These are phyloP conservation scores for Drosophila paranaensis DNA, from an alignment of 2,888 invertebrate species.

Conservation along the genomic window DNA sequence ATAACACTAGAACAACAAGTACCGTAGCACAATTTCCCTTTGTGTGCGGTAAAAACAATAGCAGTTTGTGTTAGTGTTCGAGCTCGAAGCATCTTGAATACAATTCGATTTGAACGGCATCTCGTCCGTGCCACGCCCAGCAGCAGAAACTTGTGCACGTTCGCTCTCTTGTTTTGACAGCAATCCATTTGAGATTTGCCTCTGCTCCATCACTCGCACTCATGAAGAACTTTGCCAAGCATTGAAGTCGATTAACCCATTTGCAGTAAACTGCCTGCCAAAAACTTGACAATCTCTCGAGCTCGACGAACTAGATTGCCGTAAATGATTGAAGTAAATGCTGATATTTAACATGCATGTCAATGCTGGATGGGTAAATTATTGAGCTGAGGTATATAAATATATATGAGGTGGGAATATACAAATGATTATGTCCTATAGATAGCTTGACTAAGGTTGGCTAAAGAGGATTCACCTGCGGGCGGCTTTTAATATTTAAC, in stretches of 20 bases:
- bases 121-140: neutral
- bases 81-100: slow-evolving; percentile 30
- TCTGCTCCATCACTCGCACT: neutral
- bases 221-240: slow-evolving; percentile 9
- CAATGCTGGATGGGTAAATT: neutral
- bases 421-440: neutral
- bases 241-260: slow-evolving; percentile 28
- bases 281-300: slow-evolving; percentile 18
- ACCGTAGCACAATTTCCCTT: slow-evolving; percentile 39
- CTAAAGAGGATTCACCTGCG: neutral
- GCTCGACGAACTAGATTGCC: neutral
- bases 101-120: slow-evolving; percentile 46
- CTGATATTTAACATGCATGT: slow-evolving; percentile 10
- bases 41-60: slow-evolving; percentile 39
- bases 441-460: neutral
- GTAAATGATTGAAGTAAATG: neutral
- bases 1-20: slow-evolving; percentile 52
- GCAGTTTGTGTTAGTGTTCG: slow-evolving; percentile 17
- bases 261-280: slow-evolving; percentile 1
- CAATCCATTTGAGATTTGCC: slow-evolving; percentile 53
- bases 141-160: slow-evolving; percentile 38
- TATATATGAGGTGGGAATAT: neutral
- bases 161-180: slow-evolving; percentile 52
- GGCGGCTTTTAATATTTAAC: neutral
- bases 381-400: neutral